Evolutionary conservation across 2,888 invertebrate genomes (phyloP).

Genomic region (Drosophila ustulata): DNA sequence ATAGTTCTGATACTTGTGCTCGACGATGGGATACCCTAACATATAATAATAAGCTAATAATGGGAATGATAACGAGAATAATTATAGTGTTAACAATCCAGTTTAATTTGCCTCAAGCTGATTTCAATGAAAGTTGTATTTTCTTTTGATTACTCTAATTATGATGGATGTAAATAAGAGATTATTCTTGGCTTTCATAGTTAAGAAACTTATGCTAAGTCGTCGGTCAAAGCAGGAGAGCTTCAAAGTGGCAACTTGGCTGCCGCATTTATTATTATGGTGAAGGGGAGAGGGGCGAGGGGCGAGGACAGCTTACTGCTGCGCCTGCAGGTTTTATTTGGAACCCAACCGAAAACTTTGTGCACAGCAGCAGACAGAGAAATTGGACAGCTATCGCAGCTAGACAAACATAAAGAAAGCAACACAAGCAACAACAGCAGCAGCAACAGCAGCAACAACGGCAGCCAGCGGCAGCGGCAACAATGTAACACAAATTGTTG

Average conservation of each 20-base stretch:
- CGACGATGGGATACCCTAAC: conserved; percentile 21
- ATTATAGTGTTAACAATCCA: no score
- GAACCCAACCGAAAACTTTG: conserved; percentile 59
- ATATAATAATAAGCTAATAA: no score
- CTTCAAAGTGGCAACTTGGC: conserved; percentile 47
- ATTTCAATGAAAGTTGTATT: not conserved
- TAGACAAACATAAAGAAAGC: conserved; percentile 72
- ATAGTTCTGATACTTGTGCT: not conserved
- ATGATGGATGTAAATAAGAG: not conserved
- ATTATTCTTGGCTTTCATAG: not conserved
- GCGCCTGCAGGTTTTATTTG: conserved; percentile 75
- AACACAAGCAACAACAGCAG: conserved; percentile 47
- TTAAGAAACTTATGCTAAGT: not conserved
- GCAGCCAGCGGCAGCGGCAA: conserved; percentile 20
- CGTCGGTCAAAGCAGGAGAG: conserved; percentile 34
- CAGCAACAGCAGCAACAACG: conserved; percentile 27
- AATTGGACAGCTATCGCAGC: conserved; percentile 70
- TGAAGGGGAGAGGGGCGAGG: not conserved
- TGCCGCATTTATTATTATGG: conserved; percentile 40
- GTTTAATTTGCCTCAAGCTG: no score
- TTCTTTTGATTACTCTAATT: not conserved
- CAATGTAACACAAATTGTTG: conserved; percentile 74
- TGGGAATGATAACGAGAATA: no score
- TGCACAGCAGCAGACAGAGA: conserved; percentile 50
- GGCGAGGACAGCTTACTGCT: conserved; percentile 41